A percentile compares a stretch with the other conserved stretches of the same genome.
Conservation (phyloP, 2,888 invertebrate genomes). For the Heteromyza rotundicornis region DNA sequence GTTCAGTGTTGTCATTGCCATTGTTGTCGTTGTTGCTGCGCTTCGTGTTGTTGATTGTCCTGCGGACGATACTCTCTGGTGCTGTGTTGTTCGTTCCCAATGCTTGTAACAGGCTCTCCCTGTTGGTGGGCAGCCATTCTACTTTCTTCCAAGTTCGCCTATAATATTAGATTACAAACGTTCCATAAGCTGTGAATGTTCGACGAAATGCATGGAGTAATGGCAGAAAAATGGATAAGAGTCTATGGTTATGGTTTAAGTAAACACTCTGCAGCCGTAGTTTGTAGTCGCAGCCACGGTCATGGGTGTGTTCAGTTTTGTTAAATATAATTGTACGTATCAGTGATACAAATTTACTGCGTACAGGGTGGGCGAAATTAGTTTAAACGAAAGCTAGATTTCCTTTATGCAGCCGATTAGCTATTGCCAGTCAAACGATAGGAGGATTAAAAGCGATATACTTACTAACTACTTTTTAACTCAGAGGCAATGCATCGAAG, state of each 20-base stretch:
- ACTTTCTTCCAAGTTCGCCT: no score
- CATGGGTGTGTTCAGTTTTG: constrained; percentile 29
- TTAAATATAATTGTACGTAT: constrained; percentile 33
- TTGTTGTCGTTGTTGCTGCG: constrained; percentile 13
- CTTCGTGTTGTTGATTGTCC: constrained; percentile 7
- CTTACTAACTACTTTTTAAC: no score
- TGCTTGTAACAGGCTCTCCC: neutral
- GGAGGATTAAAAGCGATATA: no score
- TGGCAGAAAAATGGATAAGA: neutral
- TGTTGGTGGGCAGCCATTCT: neutral
- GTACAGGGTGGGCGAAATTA: constrained; percentile 6
- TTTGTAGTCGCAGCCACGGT: constrained; percentile 14
- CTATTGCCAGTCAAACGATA: no score
- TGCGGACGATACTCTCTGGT: neutral
- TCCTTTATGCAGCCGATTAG: constrained; percentile 33
- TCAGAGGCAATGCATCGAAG: no score
- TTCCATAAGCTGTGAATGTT: neutral
- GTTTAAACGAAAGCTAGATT: no score
- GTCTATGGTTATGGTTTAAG: constrained; percentile 4
- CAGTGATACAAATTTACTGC: constrained; percentile 33
- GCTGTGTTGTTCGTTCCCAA: neutral
- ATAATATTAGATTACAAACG: no score
- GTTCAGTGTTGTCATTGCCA: neutral
- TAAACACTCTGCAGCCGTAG: neutral
- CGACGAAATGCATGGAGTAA: constrained; percentile 8